These are phyloP conservation scores for Sphaerophoria rueppellii DNA, from an alignment of 2,888 invertebrate genomes.

Conservation along the genomic window DNA sequence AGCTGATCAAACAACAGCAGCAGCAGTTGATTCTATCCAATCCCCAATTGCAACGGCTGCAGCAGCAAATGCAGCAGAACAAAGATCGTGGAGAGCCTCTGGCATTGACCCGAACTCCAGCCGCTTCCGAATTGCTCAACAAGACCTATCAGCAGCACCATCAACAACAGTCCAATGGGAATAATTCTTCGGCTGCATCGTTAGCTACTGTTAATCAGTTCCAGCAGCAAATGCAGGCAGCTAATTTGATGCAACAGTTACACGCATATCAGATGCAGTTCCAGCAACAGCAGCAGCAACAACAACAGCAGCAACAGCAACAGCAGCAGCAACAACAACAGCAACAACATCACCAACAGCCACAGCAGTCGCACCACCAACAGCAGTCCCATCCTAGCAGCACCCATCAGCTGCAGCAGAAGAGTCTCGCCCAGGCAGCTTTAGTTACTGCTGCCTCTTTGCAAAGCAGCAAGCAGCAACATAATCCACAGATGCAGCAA, in stretches of 20 bases:
- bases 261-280: conserved; percentile 78
- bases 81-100: conserved; percentile 77
- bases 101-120: conserved; percentile 79
- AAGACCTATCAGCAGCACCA: conserved; percentile 77
- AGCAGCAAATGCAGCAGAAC: conserved; percentile 77
- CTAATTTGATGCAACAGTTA: conserved; percentile 78
- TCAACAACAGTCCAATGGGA: conserved; percentile 78
- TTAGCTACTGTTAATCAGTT: conserved; percentile 75
- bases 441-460: conserved; percentile 70
- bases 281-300: conserved; percentile 84
- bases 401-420: conserved; percentile 75
- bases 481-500: conserved; percentile 75
- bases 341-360: conserved; percentile 80
- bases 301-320: conserved; percentile 74
- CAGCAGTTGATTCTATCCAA: conserved; percentile 75
- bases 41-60: conserved; percentile 77
- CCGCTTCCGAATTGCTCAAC: conserved; percentile 77
- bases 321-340: conserved; percentile 57
- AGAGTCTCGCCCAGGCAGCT: conserved; percentile 55
- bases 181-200: conserved; percentile 74
- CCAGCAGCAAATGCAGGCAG: conserved; percentile 77
- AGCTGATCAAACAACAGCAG: conserved; percentile 77
- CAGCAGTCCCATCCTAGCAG: conserved; percentile 66
- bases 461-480: conserved; percentile 54
- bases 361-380: conserved; percentile 75